phyloP scores from a whole-genome alignment of 2,888 invertebrate species.

The Apeira syringaria region DNA sequence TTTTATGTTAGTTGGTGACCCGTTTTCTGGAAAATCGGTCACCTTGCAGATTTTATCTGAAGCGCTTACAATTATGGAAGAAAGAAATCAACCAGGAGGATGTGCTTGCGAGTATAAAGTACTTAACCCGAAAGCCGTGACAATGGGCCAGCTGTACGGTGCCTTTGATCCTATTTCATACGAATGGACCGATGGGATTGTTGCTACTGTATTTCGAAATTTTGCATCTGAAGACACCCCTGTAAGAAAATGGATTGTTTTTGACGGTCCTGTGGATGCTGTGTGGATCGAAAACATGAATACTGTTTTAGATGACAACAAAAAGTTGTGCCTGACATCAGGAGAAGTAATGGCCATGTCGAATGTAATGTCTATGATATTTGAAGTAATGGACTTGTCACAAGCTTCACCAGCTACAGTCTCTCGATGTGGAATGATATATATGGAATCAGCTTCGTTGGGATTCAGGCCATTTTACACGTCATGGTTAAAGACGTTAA shows the following conservation, averaged over 20 bases:
- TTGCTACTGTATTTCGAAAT: constrained; percentile 90
- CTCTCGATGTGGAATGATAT: constrained; percentile 95
- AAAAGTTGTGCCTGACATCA: constrained; percentile 93
- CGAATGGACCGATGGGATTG: constrained; percentile 95
- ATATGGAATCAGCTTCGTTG: constrained; percentile 92
- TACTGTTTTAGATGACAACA: constrained; percentile 94
- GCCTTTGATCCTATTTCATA: constrained; percentile 95
- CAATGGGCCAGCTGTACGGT: constrained; percentile 96
- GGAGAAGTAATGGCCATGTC: constrained; percentile 95
- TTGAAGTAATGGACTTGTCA: constrained; percentile 93
- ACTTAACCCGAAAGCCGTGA: constrained; percentile 96
- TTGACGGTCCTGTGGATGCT: constrained; percentile 95
- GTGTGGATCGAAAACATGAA: constrained; percentile 97
- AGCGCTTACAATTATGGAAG: constrained; percentile 87
- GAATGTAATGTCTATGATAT: constrained; percentile 92
- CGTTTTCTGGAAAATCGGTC: constrained; percentile 91
- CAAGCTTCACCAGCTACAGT: constrained; percentile 95
- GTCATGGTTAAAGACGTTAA: constrained; percentile 90
- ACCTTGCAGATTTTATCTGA: constrained; percentile 90
- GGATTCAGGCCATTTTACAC: constrained; percentile 92
- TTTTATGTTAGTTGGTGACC: constrained; percentile 95
- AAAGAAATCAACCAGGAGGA: constrained; percentile 80
- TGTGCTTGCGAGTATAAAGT: constrained; percentile 89
- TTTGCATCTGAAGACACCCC: constrained; percentile 89
- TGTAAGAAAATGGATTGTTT: constrained; percentile 95